Conservation (phyloP, 1,140 invertebrate species). For the Drusus annulatus region DNA sequence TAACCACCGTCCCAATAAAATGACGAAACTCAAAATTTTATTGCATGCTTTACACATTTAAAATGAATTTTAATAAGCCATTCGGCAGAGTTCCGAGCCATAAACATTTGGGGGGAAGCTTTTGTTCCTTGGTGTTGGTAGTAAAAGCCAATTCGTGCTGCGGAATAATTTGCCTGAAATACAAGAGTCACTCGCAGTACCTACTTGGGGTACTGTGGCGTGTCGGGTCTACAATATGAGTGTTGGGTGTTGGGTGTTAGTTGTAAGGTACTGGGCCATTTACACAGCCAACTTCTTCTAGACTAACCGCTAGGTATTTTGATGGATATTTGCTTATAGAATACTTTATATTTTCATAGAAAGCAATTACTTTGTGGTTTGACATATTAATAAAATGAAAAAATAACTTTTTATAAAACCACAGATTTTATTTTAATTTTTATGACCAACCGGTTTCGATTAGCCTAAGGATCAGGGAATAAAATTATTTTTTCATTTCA, state of each 20-base stretch:
- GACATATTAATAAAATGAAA: too few species aligned
- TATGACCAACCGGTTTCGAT: too few species aligned
- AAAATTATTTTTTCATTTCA: too few species aligned
- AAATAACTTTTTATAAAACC: too few species aligned
- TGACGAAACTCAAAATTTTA: neutral
- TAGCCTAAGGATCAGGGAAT: too few species aligned
- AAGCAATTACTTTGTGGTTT: too few species aligned
- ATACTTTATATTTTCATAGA: neutral
- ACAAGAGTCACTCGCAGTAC: too few species aligned
- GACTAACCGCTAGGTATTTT: constrained; percentile 6
- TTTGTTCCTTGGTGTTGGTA: constrained; percentile 6
- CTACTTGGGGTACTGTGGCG: too few species aligned
- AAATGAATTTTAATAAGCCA: constrained; percentile 16
- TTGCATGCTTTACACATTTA: constrained; percentile 8
- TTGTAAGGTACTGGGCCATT: neutral
- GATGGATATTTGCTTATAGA: neutral
- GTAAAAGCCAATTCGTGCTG: constrained; percentile 24
- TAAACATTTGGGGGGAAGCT: constrained; percentile 13
- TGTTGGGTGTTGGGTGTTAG: too few species aligned
- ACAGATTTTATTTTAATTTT: too few species aligned
- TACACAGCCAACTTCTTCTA: constrained; percentile 13
- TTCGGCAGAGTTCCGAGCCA: neutral
- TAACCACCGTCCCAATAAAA: too few species aligned
- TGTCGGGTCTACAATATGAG: too few species aligned
- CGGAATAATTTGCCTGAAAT: constrained; percentile 33